Percentiles rank a stretch among this genome's conserved stretches.
Conservation (phyloP, 2,888 invertebrate genomes). For the Hemistola chrysoprasaria region DNA sequence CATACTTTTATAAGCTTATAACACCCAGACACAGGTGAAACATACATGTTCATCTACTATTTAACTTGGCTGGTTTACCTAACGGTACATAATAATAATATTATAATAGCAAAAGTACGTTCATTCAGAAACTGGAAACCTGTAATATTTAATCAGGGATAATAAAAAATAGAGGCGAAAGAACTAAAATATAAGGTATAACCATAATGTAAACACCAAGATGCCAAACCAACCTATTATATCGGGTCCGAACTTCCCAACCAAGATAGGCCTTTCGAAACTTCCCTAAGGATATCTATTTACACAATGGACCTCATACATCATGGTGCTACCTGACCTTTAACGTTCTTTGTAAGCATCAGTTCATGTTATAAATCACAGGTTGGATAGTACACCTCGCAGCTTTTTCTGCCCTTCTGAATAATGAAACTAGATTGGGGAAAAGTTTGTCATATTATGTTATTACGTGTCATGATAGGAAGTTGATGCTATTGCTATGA, state of each 20-base stretch:
- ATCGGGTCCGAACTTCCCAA: slow-evolving; percentile 2
- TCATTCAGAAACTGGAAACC: too few relatives aligned
- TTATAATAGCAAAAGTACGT: too few relatives aligned
- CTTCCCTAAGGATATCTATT: slow-evolving; percentile 20
- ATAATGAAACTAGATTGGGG: slow-evolving; percentile 41
- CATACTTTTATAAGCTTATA: too few relatives aligned
- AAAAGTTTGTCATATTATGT: slow-evolving; percentile 28
- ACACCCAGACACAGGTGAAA: too few relatives aligned
- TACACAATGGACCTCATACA: slow-evolving; percentile 24
- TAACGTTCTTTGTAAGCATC: slow-evolving; percentile 10
- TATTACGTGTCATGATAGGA: slow-evolving; percentile 26
- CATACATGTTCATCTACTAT: too few relatives aligned
- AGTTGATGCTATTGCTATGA: background rate
- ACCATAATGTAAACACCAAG: too few relatives aligned
- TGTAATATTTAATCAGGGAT: too few relatives aligned
- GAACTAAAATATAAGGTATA: too few relatives aligned
- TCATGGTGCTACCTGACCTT: slow-evolving; percentile 23
- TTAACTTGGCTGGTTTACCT: too few relatives aligned
- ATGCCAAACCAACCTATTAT: background rate
- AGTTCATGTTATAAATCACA: slow-evolving; percentile 31
- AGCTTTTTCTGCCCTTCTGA: slow-evolving; percentile 34
- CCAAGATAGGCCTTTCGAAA: slow-evolving; percentile 7
- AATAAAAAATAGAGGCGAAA: too few relatives aligned
- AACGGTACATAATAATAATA: too few relatives aligned
- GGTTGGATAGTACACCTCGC: slow-evolving; percentile 25